Percentiles rank a stretch among this genome's conserved stretches.
Conservation (phyloP, 2,888 invertebrate genomes). For the Ennomos erosarius region DNA sequence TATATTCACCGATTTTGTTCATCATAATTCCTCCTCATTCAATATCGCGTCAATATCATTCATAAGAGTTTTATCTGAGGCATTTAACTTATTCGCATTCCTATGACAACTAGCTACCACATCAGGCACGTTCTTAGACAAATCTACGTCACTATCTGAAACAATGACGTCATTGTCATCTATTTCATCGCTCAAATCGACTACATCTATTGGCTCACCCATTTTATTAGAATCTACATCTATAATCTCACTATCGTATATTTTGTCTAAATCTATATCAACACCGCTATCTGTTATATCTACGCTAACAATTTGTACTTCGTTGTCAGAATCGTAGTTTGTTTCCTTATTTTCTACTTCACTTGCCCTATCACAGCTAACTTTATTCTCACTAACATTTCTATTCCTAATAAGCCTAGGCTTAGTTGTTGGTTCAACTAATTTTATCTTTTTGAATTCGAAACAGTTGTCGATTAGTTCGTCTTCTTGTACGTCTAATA, state of each 20-base stretch:
- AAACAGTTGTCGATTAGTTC: conserved; percentile 74
- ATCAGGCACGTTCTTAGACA: conserved; percentile 73
- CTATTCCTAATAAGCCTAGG: conserved; percentile 73
- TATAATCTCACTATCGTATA: conserved; percentile 64
- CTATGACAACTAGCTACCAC: conserved; percentile 76
- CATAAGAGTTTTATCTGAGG: conserved; percentile 53
- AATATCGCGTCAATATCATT: conserved; percentile 65
- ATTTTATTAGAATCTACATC: conserved; percentile 62
- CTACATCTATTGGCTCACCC: conserved; percentile 64
- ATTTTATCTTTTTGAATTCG: conserved; percentile 75
- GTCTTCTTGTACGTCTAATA: conserved; percentile 66
- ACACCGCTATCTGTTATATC: conserved; percentile 49
- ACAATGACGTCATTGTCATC: conserved; percentile 61
- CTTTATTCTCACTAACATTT: conserved; percentile 52
- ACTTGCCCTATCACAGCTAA: conserved; percentile 24
- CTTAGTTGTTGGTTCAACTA: conserved; percentile 57
- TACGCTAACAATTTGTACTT: conserved; percentile 74
- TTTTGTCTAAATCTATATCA: conserved; percentile 52
- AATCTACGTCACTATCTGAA: conserved; percentile 60
- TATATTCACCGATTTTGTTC: no score
- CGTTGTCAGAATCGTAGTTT: conserved; percentile 69
- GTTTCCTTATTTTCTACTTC: conserved; percentile 36
- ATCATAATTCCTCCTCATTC: conserved; percentile 62
- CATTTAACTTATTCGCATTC: conserved; percentile 42
- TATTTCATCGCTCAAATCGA: conserved; percentile 71